A percentile compares a stretch with the other conserved stretches of the same genome.
Conservation (phyloP, 2,113 vertebrate species). For the Vanacampus margaritifer region DNA sequence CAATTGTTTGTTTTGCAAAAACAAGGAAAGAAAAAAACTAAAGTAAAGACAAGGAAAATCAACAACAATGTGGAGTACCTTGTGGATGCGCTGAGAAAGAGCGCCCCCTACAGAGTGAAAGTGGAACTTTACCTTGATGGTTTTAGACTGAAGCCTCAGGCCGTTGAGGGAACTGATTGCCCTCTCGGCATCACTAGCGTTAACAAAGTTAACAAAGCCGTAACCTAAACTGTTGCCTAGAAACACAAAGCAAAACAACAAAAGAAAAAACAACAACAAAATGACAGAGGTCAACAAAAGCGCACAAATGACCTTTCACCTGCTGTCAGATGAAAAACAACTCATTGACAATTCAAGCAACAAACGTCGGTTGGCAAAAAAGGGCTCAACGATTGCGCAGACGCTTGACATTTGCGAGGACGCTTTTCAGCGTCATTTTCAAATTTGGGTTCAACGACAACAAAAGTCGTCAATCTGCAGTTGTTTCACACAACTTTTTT, state of each 20-base stretch:
- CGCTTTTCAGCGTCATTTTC: too few species aligned
- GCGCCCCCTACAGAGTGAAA: conserved; percentile 65
- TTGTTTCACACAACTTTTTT: too few species aligned
- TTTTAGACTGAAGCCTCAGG: conserved; percentile 99
- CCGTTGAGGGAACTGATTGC: conserved; percentile 99
- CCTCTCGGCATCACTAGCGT: conserved; percentile 96
- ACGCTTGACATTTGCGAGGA: too few species aligned
- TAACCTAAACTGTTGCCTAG: conserved; percentile 97
- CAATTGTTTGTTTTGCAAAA: background rate
- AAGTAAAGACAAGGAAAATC: conserved; percentile 11
- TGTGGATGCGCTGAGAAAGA: conserved; percentile 46
- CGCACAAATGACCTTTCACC: conserved; percentile 8
- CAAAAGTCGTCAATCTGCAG: too few species aligned
- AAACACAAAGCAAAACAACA: conserved; percentile 74
- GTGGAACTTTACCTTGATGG: conserved; percentile 92
- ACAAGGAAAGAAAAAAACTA: conserved; percentile 16
- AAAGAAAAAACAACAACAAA: conserved; percentile 66
- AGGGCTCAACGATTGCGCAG: too few species aligned
- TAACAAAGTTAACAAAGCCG: conserved; percentile 99
- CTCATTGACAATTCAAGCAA: too few species aligned
- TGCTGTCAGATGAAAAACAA: background rate
- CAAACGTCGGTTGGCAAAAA: too few species aligned
- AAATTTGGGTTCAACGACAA: too few species aligned
- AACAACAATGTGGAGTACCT: conserved; percentile 51
- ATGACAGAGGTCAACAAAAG: conserved; percentile 28